Base-by-base conservation (phyloP, 2,888 invertebrate genomes). In the Maniola hyperantus region DNA sequence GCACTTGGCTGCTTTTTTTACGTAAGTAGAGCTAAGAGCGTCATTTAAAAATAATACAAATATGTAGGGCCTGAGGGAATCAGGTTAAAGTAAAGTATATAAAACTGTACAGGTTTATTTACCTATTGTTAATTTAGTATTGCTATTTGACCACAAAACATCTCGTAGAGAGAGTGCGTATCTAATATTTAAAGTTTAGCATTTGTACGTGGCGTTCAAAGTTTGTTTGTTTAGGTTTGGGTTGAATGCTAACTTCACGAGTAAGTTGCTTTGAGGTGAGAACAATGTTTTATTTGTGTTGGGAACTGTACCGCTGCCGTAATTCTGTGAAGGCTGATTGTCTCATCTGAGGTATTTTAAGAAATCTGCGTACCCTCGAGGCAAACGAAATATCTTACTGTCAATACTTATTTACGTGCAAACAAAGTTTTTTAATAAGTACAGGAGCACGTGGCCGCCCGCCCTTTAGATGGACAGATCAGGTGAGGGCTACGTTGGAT, bases 261-360 rank as follows among this genome's bases (percentile, higher is more conserved):
- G 48, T 48, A 48, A 55, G 50, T 64, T 51, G 65, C 58, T 66
- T 62, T 65, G 57, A 66, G 65, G 64, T 68, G 68, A 64, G 64
- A 64, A 68, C 68, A 61, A 70, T 64, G 70, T 70, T 66, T 44
- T 70, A 55, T 68, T 70, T 70, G 66, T 65, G 48, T 64, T 70
- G 33, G 59, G 15, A 20, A 26, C 39, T 10, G 7, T 26, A 6
- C 13, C 18, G 55, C 55, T 39, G 39, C 55, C 44, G 57, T 57
- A 26, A 5, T 58, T 26, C 44, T 42, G 44, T 20, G n/a, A 44
- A 58, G 44, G 42, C 57, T 42, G 44, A 58, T 58, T 48, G 59
- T 59, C 46, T 46, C n/a, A 15, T 48, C 42, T 57, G 6, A 34
- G 48, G 13, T 20, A 48, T 33, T 26, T 39, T 36, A 51, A 39